Conservation (phyloP, 2,113 vertebrate genomes). For the Laticauda laticaudata region DNA sequence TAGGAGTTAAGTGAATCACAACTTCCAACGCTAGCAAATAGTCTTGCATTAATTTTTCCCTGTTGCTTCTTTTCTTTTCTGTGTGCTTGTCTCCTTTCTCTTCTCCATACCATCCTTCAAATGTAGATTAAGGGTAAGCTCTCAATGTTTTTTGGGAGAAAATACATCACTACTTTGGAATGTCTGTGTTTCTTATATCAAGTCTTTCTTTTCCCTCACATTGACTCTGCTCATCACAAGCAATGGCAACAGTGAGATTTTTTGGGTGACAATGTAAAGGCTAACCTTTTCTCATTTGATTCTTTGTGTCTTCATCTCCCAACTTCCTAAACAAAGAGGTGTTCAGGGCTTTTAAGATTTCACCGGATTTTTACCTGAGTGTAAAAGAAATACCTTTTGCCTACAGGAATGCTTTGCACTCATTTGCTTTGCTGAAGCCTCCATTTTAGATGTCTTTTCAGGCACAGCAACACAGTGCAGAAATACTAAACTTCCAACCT, state of each 20-base stretch:
- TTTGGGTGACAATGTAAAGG: conserved; percentile 57
- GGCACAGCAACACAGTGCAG: conserved; percentile 64
- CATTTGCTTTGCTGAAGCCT: conserved; percentile 63
- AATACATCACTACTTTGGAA: conserved; percentile 73
- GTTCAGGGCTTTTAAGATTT: conserved; percentile 65
- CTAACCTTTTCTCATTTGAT: conserved; percentile 59
- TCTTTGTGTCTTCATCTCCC: conserved; percentile 60
- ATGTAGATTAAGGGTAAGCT: conserved; percentile 72
- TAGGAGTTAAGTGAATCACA: too few species aligned
- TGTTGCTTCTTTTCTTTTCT: conserved; percentile 61
- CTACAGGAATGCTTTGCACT: conserved; percentile 60
- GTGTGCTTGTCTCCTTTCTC: conserved; percentile 69
- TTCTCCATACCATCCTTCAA: conserved; percentile 26
- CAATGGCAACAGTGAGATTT: conserved; percentile 51
- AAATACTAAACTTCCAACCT: conserved; percentile 54
- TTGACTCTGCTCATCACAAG: conserved; percentile 66
- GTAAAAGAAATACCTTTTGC: too few species aligned
- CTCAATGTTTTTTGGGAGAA: conserved; percentile 65
- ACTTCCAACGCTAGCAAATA: conserved; percentile 44
- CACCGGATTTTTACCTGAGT: conserved; percentile 62
- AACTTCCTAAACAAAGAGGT: conserved; percentile 60
- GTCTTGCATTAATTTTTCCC: conserved; percentile 70
- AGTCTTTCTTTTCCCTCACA: conserved; percentile 57
- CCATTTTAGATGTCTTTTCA: conserved; percentile 69
- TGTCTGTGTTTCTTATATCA: conserved; percentile 74